Conservation (phyloP, 23 tunicate genomes). For the Trididemnum clinides region DNA sequence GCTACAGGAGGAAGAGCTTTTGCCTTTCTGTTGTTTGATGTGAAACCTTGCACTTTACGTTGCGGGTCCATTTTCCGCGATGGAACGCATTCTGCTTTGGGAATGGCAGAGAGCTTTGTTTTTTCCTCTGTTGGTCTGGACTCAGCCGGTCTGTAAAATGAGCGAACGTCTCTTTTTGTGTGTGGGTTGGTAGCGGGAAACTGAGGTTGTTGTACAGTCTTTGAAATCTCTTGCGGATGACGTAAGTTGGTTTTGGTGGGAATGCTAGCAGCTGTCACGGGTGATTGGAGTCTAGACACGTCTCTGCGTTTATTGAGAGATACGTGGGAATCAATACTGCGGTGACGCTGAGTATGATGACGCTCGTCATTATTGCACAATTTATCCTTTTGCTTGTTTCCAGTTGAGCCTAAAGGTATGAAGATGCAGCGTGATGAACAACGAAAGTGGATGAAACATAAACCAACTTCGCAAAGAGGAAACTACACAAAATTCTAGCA, state of each 20-base stretch:
- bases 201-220: conserved; percentile 17
- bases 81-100: too few species aligned
- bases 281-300: neutral
- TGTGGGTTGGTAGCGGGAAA: conserved; percentile 60
- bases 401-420: conserved; percentile 29
- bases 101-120: too few species aligned
- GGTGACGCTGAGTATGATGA: conserved; percentile 8
- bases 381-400: conserved; percentile 4
- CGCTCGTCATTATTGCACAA: neutral
- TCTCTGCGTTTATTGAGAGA: conserved; percentile 23
- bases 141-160: neutral
- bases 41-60: too few species aligned
- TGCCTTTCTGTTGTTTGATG: neutral
- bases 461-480: too few species aligned
- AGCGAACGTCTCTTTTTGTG: too few species aligned
- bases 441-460: neutral
- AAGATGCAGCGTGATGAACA: neutral
- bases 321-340: conserved; percentile 37
- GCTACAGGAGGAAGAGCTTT: too few species aligned
- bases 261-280: neutral
- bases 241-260: too few species aligned
- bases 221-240: too few species aligned
- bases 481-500: too few species aligned
- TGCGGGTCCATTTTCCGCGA: too few species aligned
- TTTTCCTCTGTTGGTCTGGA: neutral